phyloP scores from a whole-genome alignment of 1,140 invertebrate species.

The Brachionus rubens region DNA sequence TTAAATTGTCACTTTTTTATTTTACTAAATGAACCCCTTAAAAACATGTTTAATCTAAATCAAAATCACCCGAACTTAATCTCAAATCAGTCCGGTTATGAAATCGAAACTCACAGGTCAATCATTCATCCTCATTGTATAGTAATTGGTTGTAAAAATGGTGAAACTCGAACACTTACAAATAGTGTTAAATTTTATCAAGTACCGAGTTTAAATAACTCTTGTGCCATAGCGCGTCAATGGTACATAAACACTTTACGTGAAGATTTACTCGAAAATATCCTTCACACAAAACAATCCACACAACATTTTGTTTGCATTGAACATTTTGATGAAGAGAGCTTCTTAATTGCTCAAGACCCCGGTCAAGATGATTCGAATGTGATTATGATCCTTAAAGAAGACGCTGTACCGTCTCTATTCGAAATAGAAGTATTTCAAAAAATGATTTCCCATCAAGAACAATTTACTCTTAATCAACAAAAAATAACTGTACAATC shows the following conservation, averaged over 20 bases:
- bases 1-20: too few species aligned
- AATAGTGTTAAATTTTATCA: slow-evolving; percentile 26
- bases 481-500: neutral
- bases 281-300: neutral
- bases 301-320: slow-evolving; percentile 39
- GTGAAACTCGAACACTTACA: neutral
- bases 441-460: slow-evolving; percentile 47
- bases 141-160: slow-evolving; percentile 44
- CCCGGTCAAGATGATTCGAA: neutral
- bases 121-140: slow-evolving; percentile 27
- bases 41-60: neutral
- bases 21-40: too few species aligned
- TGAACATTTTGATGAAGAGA: slow-evolving; percentile 46
- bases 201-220: neutral
- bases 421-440: slow-evolving; percentile 47
- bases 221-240: slow-evolving; percentile 16
- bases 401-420: slow-evolving; percentile 31
- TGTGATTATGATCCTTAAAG: slow-evolving; percentile 27
- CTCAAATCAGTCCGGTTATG: slow-evolving; percentile 7
- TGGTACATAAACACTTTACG: slow-evolving; percentile 46
- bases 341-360: slow-evolving; percentile 19
- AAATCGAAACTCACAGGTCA: neutral
- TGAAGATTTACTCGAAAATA: slow-evolving; percentile 13
- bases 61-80: neutral
- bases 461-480: slow-evolving; percentile 25